Base-by-base conservation (phyloP, 2,888 invertebrate genomes). In the Azorinus chamasolen region DNA sequence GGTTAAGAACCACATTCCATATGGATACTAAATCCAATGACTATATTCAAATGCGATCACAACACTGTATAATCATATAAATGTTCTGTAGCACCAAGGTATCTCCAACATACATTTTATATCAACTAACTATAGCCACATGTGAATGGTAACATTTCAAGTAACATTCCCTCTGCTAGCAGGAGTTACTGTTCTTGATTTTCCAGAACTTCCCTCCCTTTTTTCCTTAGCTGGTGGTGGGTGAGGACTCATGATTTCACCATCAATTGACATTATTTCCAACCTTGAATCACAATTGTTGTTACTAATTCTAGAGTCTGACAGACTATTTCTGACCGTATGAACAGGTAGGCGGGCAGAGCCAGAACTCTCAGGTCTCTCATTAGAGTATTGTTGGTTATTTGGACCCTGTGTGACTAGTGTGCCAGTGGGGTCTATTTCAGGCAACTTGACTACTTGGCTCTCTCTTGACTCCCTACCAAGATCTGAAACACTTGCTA, bases 381-480 rank as follows among this genome's bases (percentile, higher is more conserved):
- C 54, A 55, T 68, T 76, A 18, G 37, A 27, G 14, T 43, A 41
- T 55, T 72, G 37, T 24, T 81, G 74, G 48, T 82, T 86, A 51
- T 83, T 84, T 54, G 82, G 32, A 18, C 88, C 88, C 57, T 89
- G 90, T 18, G 87, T 84, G 37, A 90, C 84, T 32, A 90, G 82
- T 55, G 85, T 87, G 1, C 88, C 87, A 37, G 84, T 85, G 48
- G 85, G 75, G 39, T 83, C 85, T 54, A 90, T 88, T 59, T 88
- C 86, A 14, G 89, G 90, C 45, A 90, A 73, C 54, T 85, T 81
- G 18, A 88, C 74, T n/a, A 72, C 71, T 59, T 79, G 72, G 37
- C 70, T 73, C 8, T 81, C 81, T 27, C 46, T 45, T 3, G 54
- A 66, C 39, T 79, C 75, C 20, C 70, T 53, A 2, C 59, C 53